Evolutionary conservation across 2,888 invertebrate species (phyloP), one percentile per base, ranked within the genome.

Genomic region (Drosophila fulvimacula): DNA sequence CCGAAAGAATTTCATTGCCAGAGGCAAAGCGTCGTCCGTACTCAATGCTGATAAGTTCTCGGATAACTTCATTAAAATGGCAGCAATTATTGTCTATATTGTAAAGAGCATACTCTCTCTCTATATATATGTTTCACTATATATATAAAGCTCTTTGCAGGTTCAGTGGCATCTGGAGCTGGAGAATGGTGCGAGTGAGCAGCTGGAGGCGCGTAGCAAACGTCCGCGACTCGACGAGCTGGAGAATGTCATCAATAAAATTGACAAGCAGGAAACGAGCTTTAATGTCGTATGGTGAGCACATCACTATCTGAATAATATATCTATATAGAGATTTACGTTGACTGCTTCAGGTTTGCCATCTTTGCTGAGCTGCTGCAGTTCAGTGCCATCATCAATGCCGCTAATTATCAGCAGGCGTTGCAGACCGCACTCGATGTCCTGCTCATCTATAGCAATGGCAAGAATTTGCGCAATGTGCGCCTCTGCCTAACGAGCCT

Each of bases 251-350:
- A 70, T 92, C 13, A 34, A 62, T 2, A 61, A 85, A 3, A 81
- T 86, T 15, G 79, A 79, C 27, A 73, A 66, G 6, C 64, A 76
- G 9, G 79, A 84, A 13, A 62, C 68, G 2, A 75, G 70, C 4
- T 89, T 90, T 17, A 91, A 88, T 76, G 90, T 88, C 46, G 81
- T 87, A 38, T 91, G 92, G 92, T 90, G 78, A 34, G 68, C 57
- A 5, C 1, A 30, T 5, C 0, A 15, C 3, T 3, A n/a, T 30
- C 11, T 19, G 1, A 24, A n/a, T 15, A 15, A 10, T 38, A 24
- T 24, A 5, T 51, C 6, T 38, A 24, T 15, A n/a, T 6, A 6
- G 5, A 15, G 2, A 15, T n/a, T 9, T 15, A 13, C 11, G 5
- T 10, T 3, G 0, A 2, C 15, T 2, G 1, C 21, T 10, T 24